Evolutionary conservation across 2,888 invertebrate genomes (phyloP), one percentile per base, ranked within the genome.

Genomic region (Lapara coniferarum): DNA sequence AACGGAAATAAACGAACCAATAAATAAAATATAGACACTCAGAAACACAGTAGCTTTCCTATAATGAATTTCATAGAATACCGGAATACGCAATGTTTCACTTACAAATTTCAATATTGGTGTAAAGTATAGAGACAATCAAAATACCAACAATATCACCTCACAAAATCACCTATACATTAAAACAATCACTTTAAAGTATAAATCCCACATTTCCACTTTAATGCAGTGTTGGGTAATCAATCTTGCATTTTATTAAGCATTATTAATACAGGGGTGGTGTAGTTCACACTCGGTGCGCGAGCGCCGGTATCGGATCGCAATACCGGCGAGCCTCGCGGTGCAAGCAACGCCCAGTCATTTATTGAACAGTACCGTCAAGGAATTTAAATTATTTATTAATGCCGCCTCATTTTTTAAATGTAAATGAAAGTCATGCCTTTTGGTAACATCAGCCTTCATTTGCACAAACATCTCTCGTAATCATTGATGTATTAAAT

Each of bases 331-430:
- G 59, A 16, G 51, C 57, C 49, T 49, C 57, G 71, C 73, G 75
- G 71, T 52, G 52, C 49, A 71, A 66, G 37, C 37, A 44, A 73
- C 85, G 80, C 85, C 85, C 84, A 74, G 71, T 81, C 82, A 85
- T 85, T 84, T 83, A 81, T 84, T 78, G 74, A 75, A 76, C 52
- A 63, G 66, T 66, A 58, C 52, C 14, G 59, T 52, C 52, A n/a
- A 66, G 30, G 37, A 53, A 51, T 49, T 59, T 12, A 59, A 59
- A 77, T 78, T 74, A 79, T 78, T 78, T 79, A 79, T 78, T 77
- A 78, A 71, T 59, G 72, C 69, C 71, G 59, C 66, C 71, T 66
- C 71, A 71, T 76, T 75, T 73, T 66, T 71, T 69, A 69, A 71
- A 75, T 70, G 71, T 68, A 71, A 59, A 55, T 66, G 71, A 71